Conservation (phyloP, 2,888 invertebrate genomes). For the Apoda limacodes region DNA sequence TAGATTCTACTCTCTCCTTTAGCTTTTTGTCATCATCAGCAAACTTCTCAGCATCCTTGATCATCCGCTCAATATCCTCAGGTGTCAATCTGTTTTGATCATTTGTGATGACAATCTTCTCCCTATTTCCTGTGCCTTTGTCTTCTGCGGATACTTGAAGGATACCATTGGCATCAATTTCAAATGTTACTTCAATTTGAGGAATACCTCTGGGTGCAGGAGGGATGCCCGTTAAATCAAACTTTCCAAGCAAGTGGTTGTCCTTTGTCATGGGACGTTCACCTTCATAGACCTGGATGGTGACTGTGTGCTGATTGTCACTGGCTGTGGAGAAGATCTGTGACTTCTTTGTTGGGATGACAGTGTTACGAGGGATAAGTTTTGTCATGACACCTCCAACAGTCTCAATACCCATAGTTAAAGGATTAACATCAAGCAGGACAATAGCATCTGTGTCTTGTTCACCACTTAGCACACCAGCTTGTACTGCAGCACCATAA, state of each 20-base stretch:
- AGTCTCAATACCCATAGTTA: conserved; percentile 99
- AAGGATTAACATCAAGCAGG: conserved; percentile 96
- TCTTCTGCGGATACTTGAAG: conserved; percentile 98
- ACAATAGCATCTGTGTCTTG: conserved; percentile 97
- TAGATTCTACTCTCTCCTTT: conserved; percentile 94
- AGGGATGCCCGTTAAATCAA: conserved; percentile 97
- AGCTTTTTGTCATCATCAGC: conserved; percentile 98
- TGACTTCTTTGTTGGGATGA: conserved; percentile 98
- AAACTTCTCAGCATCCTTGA: conserved; percentile 98
- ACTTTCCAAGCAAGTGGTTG: conserved; percentile 98
- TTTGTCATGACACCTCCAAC: conserved; percentile 99
- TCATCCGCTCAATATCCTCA: conserved; percentile 99
- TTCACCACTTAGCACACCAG: conserved; percentile 97
- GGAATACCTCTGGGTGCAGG: conserved; percentile 94
- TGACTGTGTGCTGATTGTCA: conserved; percentile 99
- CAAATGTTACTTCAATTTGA: conserved; percentile 95
- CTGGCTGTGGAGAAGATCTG: conserved; percentile 99
- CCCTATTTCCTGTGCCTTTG: conserved; percentile 98
- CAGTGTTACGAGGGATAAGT: conserved; percentile 96
- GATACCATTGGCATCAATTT: conserved; percentile 95
- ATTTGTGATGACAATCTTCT: conserved; percentile 99
- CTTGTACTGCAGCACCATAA: conserved; percentile 98
- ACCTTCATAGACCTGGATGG: conserved; percentile 98
- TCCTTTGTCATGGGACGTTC: conserved; percentile 99
- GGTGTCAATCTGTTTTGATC: conserved; percentile 97